These are phyloP conservation scores for Episyrphus balteatus DNA, from an alignment of 1,140 invertebrate species.

Conservation along the genomic window DNA sequence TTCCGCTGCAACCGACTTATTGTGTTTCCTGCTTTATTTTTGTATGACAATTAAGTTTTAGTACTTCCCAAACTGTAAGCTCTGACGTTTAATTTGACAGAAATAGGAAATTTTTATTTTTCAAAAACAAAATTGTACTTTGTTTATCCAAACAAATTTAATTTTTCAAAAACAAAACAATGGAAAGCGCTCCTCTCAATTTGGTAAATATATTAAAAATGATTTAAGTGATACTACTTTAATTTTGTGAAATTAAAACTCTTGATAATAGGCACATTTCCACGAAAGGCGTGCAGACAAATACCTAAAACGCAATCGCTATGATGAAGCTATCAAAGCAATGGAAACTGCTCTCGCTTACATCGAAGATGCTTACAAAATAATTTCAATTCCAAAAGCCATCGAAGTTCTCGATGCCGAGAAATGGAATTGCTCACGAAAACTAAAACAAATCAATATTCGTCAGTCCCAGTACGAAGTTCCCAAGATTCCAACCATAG, in stretches of 20 bases:
- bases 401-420: conserved; percentile 23
- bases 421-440: conserved; percentile 25
- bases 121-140: background rate
- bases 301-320: conserved; percentile 25
- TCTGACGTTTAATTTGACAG: too few species aligned
- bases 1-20: too few species aligned
- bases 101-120: too few species aligned
- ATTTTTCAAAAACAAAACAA: conserved; percentile 2
- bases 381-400: conserved; percentile 19
- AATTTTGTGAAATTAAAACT: too few species aligned
- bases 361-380: conserved; percentile 29
- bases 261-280: conserved; percentile 33
- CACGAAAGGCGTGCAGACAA: conserved; percentile 30
- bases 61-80: too few species aligned
- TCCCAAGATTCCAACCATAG: too few species aligned
- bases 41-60: too few species aligned
- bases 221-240: background rate
- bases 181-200: conserved; percentile 32
- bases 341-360: conserved; percentile 27
- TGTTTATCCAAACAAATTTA: background rate
- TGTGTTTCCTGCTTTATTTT: too few species aligned
- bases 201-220: conserved; percentile 19
- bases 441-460: conserved; percentile 27
- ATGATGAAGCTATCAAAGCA: conserved; percentile 30
- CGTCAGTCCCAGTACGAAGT: conserved; percentile 24